These are phyloP conservation scores for Drosophila busckii DNA, from an alignment of 1,140 invertebrate genomes.

Conservation along the genomic window DNA sequence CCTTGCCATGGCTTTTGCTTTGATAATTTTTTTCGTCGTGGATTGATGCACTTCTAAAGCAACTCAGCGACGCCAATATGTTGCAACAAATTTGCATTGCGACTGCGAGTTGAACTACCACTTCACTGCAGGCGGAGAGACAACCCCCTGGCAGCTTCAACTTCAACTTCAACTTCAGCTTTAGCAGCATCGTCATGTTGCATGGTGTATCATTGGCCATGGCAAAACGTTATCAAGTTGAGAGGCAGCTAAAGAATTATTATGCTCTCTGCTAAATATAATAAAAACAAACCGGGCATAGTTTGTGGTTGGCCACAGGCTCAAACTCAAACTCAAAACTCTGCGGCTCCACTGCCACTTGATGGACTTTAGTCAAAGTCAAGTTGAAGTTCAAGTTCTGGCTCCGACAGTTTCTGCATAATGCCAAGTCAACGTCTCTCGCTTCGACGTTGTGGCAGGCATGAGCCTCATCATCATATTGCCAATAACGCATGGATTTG, in stretches of 20 bases:
- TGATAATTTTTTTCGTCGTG: too few species aligned
- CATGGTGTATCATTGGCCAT: slow-evolving; percentile 39
- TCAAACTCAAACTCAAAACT: slow-evolving; percentile 5
- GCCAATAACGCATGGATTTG: slow-evolving; percentile 70
- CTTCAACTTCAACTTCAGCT: slow-evolving; percentile 2
- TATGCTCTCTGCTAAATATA: slow-evolving; percentile 77
- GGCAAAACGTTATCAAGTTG: slow-evolving; percentile 63
- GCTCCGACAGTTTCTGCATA: slow-evolving; percentile 43
- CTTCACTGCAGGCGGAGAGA: slow-evolving; percentile 28
- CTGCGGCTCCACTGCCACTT: slow-evolving; percentile 54
- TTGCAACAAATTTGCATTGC: slow-evolving; percentile 69
- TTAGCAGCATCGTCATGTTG: not conserved
- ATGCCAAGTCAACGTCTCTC: slow-evolving; percentile 38
- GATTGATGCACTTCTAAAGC: slow-evolving; percentile 63
- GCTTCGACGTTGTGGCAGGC: slow-evolving; percentile 41
- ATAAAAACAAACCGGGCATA: slow-evolving; percentile 68
- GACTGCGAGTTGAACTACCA: slow-evolving; percentile 35
- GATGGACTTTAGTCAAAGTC: slow-evolving; percentile 77
- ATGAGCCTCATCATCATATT: slow-evolving; percentile 69
- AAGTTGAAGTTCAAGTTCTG: slow-evolving; percentile 73
- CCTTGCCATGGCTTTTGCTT: too few species aligned
- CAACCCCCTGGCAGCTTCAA: slow-evolving; percentile 6
- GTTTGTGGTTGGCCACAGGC: slow-evolving; percentile 51
- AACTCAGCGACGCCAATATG: slow-evolving; percentile 71
- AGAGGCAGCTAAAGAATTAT: slow-evolving; percentile 66